Conservation (phyloP, 2,888 invertebrate genomes). For the Trichopria drosophilae region DNA sequence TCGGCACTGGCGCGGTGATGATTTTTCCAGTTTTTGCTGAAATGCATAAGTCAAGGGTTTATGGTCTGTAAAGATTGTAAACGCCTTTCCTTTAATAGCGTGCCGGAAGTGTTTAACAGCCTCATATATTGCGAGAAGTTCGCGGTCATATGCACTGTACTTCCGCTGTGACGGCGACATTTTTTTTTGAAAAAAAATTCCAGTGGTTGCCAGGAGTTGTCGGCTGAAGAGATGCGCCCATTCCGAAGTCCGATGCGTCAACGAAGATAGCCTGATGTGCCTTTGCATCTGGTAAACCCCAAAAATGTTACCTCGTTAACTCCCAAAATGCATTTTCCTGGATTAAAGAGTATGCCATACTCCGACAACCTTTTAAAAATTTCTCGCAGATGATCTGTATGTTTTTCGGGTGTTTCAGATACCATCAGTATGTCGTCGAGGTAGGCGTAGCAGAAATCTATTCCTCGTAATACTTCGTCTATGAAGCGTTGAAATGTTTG, state of each 20-base stretch:
- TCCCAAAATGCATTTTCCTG: constrained; percentile 46
- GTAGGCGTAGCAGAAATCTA: constrained; percentile 32
- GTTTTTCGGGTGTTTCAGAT: constrained; percentile 29
- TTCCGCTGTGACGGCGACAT: constrained; percentile 33
- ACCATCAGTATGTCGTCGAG: too few species aligned
- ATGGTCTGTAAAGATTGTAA: constrained; percentile 12
- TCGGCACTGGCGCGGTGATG: constrained; percentile 25
- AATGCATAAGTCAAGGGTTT: too few species aligned
- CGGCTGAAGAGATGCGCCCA: constrained; percentile 39
- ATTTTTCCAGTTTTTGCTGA: constrained; percentile 24
- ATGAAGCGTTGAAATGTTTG: too few species aligned
- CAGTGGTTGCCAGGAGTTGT: constrained; percentile 35
- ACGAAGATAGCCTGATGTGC: constrained; percentile 22
- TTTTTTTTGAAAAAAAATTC: constrained; percentile 43
- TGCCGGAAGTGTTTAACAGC: constrained; percentile 29
- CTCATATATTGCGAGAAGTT: too few species aligned
- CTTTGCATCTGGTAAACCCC: too few species aligned
- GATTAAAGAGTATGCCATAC: constrained; percentile 33
- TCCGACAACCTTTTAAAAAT: constrained; percentile 29
- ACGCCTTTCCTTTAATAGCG: constrained; percentile 7
- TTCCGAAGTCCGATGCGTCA: constrained; percentile 36
- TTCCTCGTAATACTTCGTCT: constrained; percentile 32
- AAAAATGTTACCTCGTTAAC: constrained; percentile 40
- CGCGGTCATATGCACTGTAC: constrained; percentile 42
- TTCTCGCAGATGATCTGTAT: constrained; percentile 18